These are phyloP conservation scores for Arrhopalites spinosus DNA, from an alignment of 2,888 invertebrate genomes.

Conservation along the genomic window DNA sequence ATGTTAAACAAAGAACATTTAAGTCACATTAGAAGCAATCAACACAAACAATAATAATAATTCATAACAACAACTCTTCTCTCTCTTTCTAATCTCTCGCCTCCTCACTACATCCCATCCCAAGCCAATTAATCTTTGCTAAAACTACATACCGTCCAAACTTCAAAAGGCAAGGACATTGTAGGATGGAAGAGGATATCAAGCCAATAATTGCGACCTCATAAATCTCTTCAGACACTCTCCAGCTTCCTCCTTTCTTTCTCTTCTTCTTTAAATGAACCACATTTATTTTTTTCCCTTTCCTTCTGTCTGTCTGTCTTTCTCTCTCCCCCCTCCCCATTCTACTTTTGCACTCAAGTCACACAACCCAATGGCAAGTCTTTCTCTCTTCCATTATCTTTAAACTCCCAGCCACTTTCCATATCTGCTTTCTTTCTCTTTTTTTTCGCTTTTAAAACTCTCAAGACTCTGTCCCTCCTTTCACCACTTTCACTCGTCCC, in stretches of 20 bases:
- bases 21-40: no score
- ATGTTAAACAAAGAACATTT: no score
- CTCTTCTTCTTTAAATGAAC: constrained; percentile 7
- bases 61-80: background rate
- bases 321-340: no score
- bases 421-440: background rate
- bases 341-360: no score
- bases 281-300: constrained; percentile 9
- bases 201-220: constrained; percentile 12
- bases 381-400: constrained; percentile 6
- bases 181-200: background rate
- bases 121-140: constrained; percentile 8
- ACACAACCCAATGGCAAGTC: background rate
- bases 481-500: background rate
- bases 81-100: background rate
- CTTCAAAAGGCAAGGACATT: background rate
- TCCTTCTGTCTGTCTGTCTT: no score
- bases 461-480: background rate
- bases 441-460: background rate
- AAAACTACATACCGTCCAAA: background rate
- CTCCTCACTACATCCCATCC: background rate
- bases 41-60: no score
- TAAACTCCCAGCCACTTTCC: constrained; percentile 4
- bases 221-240: background rate
- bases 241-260: background rate